Percentiles rank a stretch among this genome's conserved stretches.
Evolutionary conservation across 2,113 vertebrate genomes (phyloP).

Genomic region (Eubucco bourcierii): DNA sequence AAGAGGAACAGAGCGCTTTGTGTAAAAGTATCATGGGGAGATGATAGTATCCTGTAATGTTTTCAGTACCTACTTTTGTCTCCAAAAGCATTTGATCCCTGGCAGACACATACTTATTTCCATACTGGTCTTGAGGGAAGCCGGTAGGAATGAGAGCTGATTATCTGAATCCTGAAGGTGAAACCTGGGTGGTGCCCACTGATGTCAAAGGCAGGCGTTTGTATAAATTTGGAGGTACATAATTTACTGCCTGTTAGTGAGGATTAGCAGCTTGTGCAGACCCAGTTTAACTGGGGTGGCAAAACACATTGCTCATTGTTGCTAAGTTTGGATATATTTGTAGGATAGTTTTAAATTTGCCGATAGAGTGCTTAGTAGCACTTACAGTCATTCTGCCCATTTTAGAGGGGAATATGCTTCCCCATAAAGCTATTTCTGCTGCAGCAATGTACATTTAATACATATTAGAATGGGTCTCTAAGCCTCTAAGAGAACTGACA

Average conservation of each 20-base stretch:
- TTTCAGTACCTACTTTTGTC: conserved; percentile 84
- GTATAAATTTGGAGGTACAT: conserved; percentile 71
- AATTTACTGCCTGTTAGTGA: conserved; percentile 77
- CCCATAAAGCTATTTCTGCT: conserved; percentile 35
- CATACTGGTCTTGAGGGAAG: conserved; percentile 82
- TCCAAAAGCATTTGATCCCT: conserved; percentile 86
- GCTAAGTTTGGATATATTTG: neutral
- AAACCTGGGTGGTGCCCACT: conserved; percentile 75
- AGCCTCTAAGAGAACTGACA: conserved; percentile 20
- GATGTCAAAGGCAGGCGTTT: conserved; percentile 77
- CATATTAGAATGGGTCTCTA: conserved; percentile 42
- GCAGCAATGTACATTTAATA: conserved; percentile 50
- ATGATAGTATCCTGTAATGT: conserved; percentile 81
- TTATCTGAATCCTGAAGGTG: conserved; percentile 83
- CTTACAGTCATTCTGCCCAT: neutral
- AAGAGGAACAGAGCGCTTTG: conserved; percentile 82
- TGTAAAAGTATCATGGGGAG: conserved; percentile 80
- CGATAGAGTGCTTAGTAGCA: neutral
- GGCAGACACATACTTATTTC: conserved; percentile 84
- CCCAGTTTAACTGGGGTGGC: neutral
- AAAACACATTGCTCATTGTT: conserved; percentile 47
- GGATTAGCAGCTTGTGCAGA: conserved; percentile 53
- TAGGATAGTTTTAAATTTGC: neutral
- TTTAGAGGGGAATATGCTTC: neutral
- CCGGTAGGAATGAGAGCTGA: conserved; percentile 77